Evolutionary conservation across 2,888 invertebrate genomes (phyloP).

Genomic region (Coleophora flavipennella): DNA sequence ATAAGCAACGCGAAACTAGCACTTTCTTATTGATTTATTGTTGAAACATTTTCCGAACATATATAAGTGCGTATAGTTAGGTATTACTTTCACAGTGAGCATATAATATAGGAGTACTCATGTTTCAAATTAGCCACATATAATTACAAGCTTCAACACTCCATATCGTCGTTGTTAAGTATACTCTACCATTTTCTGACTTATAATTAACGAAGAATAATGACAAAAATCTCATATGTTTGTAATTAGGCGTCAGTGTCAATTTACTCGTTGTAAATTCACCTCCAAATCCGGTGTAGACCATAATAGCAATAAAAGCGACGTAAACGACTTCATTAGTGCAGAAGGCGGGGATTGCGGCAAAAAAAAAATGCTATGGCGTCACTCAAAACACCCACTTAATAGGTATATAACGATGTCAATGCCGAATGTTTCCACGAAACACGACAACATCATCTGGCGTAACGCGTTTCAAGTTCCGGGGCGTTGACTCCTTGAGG

Average conservation of each 20-base stretch:
- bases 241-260: constrained; percentile 57
- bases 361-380: constrained; percentile 48
- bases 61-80: too few species aligned
- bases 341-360: constrained; percentile 48
- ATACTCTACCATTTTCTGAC: background rate
- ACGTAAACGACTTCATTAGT: constrained; percentile 69
- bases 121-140: too few species aligned
- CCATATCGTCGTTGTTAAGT: background rate
- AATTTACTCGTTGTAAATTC: constrained; percentile 67
- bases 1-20: too few species aligned
- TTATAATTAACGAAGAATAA: constrained; percentile 9
- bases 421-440: constrained; percentile 47
- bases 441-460: constrained; percentile 51
- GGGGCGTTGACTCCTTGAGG: constrained; percentile 27
- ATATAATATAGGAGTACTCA: too few species aligned
- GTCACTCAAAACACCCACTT: constrained; percentile 38
- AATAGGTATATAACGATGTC: constrained; percentile 65
- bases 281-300: constrained; percentile 59
- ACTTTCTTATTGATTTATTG: too few species aligned
- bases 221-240: constrained; percentile 30
- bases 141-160: too few species aligned
- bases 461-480: constrained; percentile 42
- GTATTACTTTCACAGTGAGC: too few species aligned
- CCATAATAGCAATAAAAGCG: constrained; percentile 68
- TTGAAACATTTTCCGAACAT: too few species aligned